Evolutionary conservation across 2,113 vertebrate species (phyloP).

Genomic region (Atractosteus spatula): DNA sequence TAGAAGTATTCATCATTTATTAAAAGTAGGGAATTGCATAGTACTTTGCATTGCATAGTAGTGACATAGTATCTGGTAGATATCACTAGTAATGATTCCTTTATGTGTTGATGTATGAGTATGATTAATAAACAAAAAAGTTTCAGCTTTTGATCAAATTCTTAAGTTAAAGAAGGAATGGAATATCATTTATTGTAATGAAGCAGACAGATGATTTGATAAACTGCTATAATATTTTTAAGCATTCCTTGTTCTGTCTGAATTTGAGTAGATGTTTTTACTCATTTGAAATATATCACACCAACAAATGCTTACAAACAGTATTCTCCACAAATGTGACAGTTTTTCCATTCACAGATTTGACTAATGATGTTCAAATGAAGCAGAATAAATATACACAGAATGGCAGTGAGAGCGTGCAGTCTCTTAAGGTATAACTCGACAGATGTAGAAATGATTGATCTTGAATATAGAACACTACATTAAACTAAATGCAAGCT

Average conservation of each 20-base stretch:
- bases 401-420: slow-evolving; percentile 38
- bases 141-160: too few species aligned
- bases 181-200: too few species aligned
- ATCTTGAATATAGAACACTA: slow-evolving; percentile 40
- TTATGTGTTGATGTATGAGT: too few species aligned
- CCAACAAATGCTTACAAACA: slow-evolving; percentile 4
- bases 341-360: background rate
- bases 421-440: slow-evolving; percentile 23
- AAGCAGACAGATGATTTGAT: too few species aligned
- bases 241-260: background rate
- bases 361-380: slow-evolving; percentile 26
- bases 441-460: slow-evolving; percentile 54
- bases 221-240: too few species aligned
- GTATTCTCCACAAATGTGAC: background rate
- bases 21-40: too few species aligned
- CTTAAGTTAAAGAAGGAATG: too few species aligned
- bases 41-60: too few species aligned
- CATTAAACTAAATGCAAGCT: slow-evolving; percentile 46
- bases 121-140: too few species aligned
- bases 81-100: too few species aligned
- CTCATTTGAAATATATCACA: slow-evolving; percentile 15
- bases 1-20: too few species aligned
- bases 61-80: too few species aligned
- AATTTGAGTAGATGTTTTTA: background rate
- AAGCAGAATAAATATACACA: slow-evolving; percentile 42